A percentile compares a stretch with the other conserved stretches of the same genome.
phyloP scores from a whole-genome alignment of 2,888 invertebrate species.

The Drosophila leonis region DNA sequence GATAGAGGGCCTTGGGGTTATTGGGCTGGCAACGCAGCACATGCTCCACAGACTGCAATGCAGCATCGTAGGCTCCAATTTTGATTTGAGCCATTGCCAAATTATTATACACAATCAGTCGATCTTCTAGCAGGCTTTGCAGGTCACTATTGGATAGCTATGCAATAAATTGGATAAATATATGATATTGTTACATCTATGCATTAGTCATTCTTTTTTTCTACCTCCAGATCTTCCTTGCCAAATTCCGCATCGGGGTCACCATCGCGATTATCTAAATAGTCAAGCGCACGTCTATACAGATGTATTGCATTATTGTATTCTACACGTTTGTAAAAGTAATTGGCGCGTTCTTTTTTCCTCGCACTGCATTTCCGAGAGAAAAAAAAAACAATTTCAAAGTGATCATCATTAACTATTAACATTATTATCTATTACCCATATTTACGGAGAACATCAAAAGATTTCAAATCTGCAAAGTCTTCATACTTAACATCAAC shows the following conservation, averaged over 20 bases:
- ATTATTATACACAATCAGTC: conserved; percentile 95
- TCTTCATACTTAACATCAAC: conserved; percentile 89
- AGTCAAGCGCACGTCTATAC: conserved; percentile 94
- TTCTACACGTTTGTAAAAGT: conserved; percentile 94
- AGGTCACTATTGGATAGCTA: conserved; percentile 87
- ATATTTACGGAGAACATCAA: conserved; percentile 89
- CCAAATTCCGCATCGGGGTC: conserved; percentile 87
- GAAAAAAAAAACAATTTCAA: not conserved
- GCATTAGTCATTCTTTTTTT: not conserved
- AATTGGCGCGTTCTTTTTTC: conserved; percentile 95
- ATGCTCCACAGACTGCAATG: conserved; percentile 92
- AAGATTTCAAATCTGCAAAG: conserved; percentile 89
- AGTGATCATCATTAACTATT: not conserved
- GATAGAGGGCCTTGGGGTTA: conserved; percentile 95
- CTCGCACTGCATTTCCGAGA: conserved; percentile 86
- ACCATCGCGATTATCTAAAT: conserved; percentile 90
- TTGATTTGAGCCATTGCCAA: conserved; percentile 97
- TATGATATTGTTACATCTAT: not conserved
- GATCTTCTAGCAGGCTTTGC: conserved; percentile 90
- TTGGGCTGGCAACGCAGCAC: conserved; percentile 94
- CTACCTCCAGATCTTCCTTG: conserved; percentile 85
- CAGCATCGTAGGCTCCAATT: conserved; percentile 93
- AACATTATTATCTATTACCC: conserved; percentile 87
- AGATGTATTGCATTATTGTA: conserved; percentile 93
- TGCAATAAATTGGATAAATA: not conserved